Evolutionary conservation across 1,140 invertebrate genomes (phyloP).

Genomic region (Amyelois transitella): DNA sequence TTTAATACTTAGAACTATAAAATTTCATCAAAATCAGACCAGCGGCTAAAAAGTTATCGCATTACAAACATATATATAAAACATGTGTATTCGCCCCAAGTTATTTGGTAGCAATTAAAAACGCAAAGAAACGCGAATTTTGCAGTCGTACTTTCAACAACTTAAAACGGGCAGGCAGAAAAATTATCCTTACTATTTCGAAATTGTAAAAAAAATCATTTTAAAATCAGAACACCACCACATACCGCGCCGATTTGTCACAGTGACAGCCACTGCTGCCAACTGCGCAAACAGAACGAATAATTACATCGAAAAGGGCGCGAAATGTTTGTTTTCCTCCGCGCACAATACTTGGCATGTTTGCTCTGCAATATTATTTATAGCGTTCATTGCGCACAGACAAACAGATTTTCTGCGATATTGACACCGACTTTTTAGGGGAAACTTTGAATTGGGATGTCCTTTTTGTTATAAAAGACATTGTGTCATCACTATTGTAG

Average conservation of each 20-base stretch:
- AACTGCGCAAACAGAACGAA: conserved; percentile 42
- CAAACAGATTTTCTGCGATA: conserved; percentile 40
- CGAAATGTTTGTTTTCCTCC: conserved; percentile 38
- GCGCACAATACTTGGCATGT: conserved; percentile 35
- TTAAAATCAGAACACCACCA: conserved; percentile 4
- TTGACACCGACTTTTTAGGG: conserved; percentile 27
- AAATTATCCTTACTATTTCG: too few species aligned
- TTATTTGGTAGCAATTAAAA: too few species aligned
- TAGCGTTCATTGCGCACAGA: conserved; percentile 30
- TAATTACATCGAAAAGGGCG: conserved; percentile 29
- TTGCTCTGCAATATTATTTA: conserved; percentile 40
- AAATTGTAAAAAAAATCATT: background rate
- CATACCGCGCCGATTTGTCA: conserved; percentile 25
- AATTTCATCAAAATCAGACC: too few species aligned
- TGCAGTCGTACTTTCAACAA: too few species aligned
- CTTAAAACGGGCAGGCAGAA: too few species aligned
- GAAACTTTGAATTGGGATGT: background rate
- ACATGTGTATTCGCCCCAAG: too few species aligned
- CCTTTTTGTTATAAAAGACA: background rate
- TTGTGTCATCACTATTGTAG: background rate
- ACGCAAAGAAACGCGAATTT: too few species aligned
- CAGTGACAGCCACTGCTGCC: conserved; percentile 29
- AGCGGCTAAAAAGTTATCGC: too few species aligned
- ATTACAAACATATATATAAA: too few species aligned
- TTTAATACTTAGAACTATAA: too few species aligned